Conservation (phyloP, 2,888 invertebrate genomes). For the Corbicula japonica region DNA sequence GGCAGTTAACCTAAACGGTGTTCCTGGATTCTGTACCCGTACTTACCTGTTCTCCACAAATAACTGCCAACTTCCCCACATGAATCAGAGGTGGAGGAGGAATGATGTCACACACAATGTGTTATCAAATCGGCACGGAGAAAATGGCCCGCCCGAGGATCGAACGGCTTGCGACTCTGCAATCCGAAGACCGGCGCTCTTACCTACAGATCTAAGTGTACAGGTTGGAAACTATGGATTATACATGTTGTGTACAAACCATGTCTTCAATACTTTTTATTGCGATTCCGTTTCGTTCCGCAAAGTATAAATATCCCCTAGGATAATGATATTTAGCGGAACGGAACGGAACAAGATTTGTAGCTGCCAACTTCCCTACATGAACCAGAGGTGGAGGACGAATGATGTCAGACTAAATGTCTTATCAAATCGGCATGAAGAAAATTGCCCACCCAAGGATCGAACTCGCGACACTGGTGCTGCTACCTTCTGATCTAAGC, state of each 20-base stretch:
- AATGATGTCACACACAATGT: constrained; percentile 24
- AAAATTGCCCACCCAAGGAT: constrained; percentile 24
- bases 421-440: constrained; percentile 27
- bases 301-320: constrained; percentile 24
- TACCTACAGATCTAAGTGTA: constrained; percentile 18
- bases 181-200: constrained; percentile 15
- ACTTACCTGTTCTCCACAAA: too few species aligned
- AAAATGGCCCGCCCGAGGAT: constrained; percentile 24
- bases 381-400: constrained; percentile 12
- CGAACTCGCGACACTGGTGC: constrained; percentile 19
- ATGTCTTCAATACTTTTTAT: too few species aligned
- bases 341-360: constrained; percentile 25
- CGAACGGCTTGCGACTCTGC: too few species aligned
- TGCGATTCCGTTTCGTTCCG: constrained; percentile 20
- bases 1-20: too few species aligned
- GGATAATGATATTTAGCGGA: constrained; percentile 22
- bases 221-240: constrained; percentile 21
- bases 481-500: constrained; percentile 21
- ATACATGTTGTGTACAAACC: too few species aligned
- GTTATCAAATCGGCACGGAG: constrained; percentile 27
- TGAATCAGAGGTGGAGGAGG: constrained; percentile 10
- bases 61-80: constrained; percentile 2
- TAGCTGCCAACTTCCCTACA: constrained; percentile 3
- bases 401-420: constrained; percentile 27
- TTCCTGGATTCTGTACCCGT: too few species aligned